A percentile compares a stretch with the other conserved stretches of the same genome.
Conservation (phyloP, 2,113 vertebrate genomes). For the Hemibagrus wyckioides region DNA sequence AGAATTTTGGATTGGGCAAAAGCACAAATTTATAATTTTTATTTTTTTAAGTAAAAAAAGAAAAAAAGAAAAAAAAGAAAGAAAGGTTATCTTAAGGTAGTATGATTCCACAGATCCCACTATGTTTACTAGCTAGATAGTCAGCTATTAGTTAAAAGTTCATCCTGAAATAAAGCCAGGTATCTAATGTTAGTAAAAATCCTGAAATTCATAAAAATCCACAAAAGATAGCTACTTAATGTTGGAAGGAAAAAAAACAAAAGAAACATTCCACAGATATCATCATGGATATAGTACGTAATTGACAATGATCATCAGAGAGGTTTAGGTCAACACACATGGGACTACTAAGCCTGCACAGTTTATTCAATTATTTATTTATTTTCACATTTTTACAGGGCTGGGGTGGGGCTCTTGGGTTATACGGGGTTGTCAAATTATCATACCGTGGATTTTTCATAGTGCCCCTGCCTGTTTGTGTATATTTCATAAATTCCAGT, state of each 20-base stretch:
- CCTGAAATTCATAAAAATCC: too few relatives aligned
- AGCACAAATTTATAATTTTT: neutral
- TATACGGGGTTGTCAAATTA: slow-evolving; percentile 6
- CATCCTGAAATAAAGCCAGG: neutral
- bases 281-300: neutral
- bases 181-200: neutral
- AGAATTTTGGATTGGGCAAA: neutral
- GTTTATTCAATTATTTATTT: slow-evolving; percentile 6
- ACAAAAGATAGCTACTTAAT: neutral
- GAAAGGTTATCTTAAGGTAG: neutral
- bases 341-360: neutral
- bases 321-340: too few relatives aligned
- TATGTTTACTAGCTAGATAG: neutral
- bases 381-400: neutral
- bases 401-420: slow-evolving; percentile 1
- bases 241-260: too few relatives aligned
- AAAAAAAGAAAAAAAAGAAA: neutral
- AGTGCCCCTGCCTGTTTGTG: neutral
- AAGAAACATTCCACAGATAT: neutral
- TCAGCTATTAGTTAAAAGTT: neutral
- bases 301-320: neutral
- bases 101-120: neutral
- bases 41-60: too few relatives aligned
- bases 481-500: neutral
- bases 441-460: neutral